phyloP scores from a whole-genome alignment of 1,140 invertebrate species.

The Saccostrea glomerata region DNA sequence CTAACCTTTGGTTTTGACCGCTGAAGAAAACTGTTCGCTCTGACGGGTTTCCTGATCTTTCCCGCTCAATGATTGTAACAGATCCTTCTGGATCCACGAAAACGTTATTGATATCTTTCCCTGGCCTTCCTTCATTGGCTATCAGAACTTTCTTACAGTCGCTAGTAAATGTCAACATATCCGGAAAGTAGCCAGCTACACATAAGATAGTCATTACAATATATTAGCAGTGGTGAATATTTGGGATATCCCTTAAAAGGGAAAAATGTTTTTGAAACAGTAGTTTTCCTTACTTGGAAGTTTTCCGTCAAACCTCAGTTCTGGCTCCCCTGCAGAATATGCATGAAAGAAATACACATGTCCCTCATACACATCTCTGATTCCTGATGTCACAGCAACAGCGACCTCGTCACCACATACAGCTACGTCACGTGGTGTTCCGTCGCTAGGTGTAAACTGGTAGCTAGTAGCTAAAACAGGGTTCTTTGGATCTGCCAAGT shows the following conservation, averaged over 20 bases:
- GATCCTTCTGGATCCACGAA: slow-evolving; percentile 55
- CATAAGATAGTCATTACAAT: neutral
- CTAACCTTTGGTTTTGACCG: slow-evolving; percentile 22
- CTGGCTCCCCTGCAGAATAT: slow-evolving; percentile 5
- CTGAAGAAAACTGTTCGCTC: slow-evolving; percentile 23
- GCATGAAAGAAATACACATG: slow-evolving; percentile 54
- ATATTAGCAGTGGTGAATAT: too few relatives aligned
- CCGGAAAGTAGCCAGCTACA: slow-evolving; percentile 49
- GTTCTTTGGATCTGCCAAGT: slow-evolving; percentile 43
- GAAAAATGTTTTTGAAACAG: too few relatives aligned
- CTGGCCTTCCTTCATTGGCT: slow-evolving; percentile 54
- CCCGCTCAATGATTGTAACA: slow-evolving; percentile 40
- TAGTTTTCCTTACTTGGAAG: slow-evolving; percentile 4
- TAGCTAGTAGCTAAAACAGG: slow-evolving; percentile 29
- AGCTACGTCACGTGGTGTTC: slow-evolving; percentile 51
- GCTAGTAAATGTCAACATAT: slow-evolving; percentile 51
- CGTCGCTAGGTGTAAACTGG: slow-evolving; percentile 43
- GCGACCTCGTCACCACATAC: slow-evolving; percentile 51
- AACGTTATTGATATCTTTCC: slow-evolving; percentile 39
- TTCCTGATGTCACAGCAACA: slow-evolving; percentile 46
- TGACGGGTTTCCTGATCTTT: slow-evolving; percentile 36
- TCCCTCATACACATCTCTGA: slow-evolving; percentile 55
- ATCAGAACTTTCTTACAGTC: slow-evolving; percentile 49
- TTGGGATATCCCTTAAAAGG: too few relatives aligned
- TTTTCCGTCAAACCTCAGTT: slow-evolving; percentile 30